These are phyloP conservation scores for Entomobrya multifasciata DNA, from an alignment of 2,888 invertebrate species.

Conservation along the genomic window DNA sequence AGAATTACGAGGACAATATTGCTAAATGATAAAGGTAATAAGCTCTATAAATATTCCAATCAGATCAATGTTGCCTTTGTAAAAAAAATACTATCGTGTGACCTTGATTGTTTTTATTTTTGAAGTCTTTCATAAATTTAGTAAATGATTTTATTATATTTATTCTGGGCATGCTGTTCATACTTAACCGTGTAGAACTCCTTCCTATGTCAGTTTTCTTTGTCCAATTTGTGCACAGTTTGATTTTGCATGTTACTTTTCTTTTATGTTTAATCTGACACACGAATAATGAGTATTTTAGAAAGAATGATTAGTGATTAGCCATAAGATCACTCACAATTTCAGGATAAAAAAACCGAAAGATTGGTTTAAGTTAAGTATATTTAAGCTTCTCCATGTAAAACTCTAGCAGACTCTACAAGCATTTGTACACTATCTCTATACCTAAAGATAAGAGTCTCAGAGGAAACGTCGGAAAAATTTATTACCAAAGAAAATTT, in stretches of 20 bases:
- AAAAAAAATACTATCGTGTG: too few species aligned
- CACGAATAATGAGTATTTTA: constrained; percentile 62
- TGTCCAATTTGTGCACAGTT: too few species aligned
- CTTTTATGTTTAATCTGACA: constrained; percentile 53
- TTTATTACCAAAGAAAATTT: constrained; percentile 66
- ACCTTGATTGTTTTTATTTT: too few species aligned
- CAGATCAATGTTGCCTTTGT: too few species aligned
- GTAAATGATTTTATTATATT: too few species aligned
- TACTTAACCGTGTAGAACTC: too few species aligned
- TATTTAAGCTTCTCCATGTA: background rate
- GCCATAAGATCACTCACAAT: background rate
- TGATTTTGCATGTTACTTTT: constrained; percentile 61
- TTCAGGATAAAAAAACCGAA: background rate
- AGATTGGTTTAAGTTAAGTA: background rate
- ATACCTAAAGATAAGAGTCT: background rate
- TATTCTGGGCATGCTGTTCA: too few species aligned
- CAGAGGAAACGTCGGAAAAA: constrained; percentile 46
- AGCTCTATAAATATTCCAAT: too few species aligned
- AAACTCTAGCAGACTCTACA: background rate
- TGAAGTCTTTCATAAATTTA: too few species aligned
- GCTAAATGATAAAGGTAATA: too few species aligned
- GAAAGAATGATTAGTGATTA: constrained; percentile 17
- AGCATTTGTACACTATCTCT: background rate
- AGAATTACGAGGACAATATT: too few species aligned
- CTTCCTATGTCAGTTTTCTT: too few species aligned